These are phyloP conservation scores for Muscicapa comitata DNA, from an alignment of 2,797 vertebrate species.

Conservation along the genomic window DNA sequence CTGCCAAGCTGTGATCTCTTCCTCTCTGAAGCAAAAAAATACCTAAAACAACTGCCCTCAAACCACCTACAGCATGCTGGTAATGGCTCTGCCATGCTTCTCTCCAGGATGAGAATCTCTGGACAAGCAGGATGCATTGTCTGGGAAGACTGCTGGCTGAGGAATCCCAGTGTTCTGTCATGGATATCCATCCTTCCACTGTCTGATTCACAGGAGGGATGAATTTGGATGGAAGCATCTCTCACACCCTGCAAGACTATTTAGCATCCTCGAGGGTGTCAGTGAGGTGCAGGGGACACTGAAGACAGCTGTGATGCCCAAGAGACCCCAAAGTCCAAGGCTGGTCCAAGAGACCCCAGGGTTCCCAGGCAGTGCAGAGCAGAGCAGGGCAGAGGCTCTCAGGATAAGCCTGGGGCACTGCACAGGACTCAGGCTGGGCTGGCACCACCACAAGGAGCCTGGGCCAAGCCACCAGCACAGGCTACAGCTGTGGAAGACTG, in stretches of 20 bases:
- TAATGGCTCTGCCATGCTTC: not conserved
- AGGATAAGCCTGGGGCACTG: not conserved
- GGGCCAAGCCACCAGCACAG: not conserved
- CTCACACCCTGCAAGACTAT: not conserved
- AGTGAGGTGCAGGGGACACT: not conserved
- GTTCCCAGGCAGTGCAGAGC: fast-evolving
- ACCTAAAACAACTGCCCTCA: not conserved
- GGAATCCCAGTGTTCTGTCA: not conserved
- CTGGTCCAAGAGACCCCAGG: not conserved
- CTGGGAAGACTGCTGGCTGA: not conserved
- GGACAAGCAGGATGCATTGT: not conserved
- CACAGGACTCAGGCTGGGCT: not conserved
- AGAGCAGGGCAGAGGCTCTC: not conserved
- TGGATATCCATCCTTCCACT: not conserved
- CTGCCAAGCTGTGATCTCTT: not conserved
- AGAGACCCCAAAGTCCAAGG: not conserved
- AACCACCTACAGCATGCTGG: not conserved
- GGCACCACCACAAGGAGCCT: not conserved
- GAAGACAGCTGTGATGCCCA: not conserved
- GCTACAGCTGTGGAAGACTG: not conserved
- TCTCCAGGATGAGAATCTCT: not conserved
- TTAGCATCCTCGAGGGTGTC: not conserved
- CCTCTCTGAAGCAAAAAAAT: not conserved
- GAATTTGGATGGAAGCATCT: not conserved
- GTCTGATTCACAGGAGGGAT: not conserved